These are phyloP conservation scores for Melanotaenia trifasciata DNA, from an alignment of 2,797 vertebrate species.

Conservation along the genomic window DNA sequence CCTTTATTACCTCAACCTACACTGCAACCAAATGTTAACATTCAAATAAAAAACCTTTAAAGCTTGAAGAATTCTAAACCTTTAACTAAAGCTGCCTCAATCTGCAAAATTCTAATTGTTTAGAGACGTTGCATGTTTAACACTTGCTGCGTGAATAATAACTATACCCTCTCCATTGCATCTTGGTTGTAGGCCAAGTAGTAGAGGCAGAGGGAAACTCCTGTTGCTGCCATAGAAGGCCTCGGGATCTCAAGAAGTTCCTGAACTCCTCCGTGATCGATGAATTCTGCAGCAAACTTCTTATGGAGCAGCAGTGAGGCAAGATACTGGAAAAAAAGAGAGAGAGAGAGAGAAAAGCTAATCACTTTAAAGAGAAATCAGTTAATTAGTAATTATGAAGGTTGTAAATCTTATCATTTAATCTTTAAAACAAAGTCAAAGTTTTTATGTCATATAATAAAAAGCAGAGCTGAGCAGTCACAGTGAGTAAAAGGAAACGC, in stretches of 20 bases:
- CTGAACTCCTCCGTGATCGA: constrained; percentile 93
- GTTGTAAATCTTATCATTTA: neutral
- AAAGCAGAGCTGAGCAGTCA: neutral
- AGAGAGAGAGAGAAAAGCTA: neutral
- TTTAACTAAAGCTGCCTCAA: neutral
- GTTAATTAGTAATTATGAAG: neutral
- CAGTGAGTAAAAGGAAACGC: neutral
- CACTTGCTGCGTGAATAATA: neutral
- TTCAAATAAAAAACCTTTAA: neutral
- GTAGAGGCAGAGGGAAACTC: constrained; percentile 95
- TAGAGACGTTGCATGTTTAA: neutral
- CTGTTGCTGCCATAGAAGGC: constrained; percentile 96
- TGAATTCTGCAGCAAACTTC: constrained; percentile 97
- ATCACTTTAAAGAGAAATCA: neutral
- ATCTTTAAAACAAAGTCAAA: neutral
- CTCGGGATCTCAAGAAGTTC: constrained; percentile 93
- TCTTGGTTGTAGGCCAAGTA: constrained; percentile 97
- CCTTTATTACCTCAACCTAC: neutral
- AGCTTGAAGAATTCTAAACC: neutral
- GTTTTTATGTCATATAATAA: neutral
- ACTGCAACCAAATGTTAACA: neutral
- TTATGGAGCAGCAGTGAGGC: constrained; percentile 95
- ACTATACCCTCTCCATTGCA: constrained; percentile 93
- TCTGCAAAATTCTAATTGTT: neutral
- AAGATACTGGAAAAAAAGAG: constrained; percentile 84